Evolutionary conservation across 2,113 vertebrate genomes (phyloP).

Genomic region (Aramus guarauna): DNA sequence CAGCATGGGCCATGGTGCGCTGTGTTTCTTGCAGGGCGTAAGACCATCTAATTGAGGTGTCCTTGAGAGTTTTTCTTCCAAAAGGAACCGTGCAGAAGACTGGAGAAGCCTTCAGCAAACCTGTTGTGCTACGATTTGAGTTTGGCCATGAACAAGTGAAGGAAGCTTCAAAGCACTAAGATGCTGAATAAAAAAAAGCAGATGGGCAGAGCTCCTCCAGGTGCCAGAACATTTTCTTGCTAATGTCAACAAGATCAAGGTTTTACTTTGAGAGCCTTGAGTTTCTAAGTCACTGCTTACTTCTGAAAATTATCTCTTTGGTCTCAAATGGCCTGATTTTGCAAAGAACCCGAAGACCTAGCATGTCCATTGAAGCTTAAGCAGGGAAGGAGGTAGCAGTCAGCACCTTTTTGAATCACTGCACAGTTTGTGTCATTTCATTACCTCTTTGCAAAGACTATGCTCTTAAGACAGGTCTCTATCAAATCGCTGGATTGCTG

Average conservation of each 20-base stretch:
- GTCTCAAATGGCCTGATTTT: not conserved
- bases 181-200: not conserved
- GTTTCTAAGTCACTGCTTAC: not conserved
- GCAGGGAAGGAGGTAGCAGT: not conserved
- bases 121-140: rapidly evolving
- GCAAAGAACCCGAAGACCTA: not conserved
- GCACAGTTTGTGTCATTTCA: not conserved
- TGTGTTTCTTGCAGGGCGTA: not conserved
- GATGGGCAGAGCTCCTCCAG: not conserved
- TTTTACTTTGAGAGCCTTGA: not conserved
- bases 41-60: not conserved
- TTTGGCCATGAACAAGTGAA: not conserved
- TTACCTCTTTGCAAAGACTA: rapidly evolving
- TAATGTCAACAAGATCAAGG: not conserved
- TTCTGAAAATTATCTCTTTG: not conserved
- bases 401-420: not conserved
- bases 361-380: not conserved
- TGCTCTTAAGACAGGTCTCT: not conserved
- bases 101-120: not conserved
- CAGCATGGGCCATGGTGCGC: rapidly evolving
- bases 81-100: not conserved
- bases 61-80: not conserved
- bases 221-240: not conserved
- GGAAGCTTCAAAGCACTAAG: not conserved
- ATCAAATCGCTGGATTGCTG: not conserved